phyloP scores from a whole-genome alignment of 2,113 vertebrate species.

The Thunnus thynnus region DNA sequence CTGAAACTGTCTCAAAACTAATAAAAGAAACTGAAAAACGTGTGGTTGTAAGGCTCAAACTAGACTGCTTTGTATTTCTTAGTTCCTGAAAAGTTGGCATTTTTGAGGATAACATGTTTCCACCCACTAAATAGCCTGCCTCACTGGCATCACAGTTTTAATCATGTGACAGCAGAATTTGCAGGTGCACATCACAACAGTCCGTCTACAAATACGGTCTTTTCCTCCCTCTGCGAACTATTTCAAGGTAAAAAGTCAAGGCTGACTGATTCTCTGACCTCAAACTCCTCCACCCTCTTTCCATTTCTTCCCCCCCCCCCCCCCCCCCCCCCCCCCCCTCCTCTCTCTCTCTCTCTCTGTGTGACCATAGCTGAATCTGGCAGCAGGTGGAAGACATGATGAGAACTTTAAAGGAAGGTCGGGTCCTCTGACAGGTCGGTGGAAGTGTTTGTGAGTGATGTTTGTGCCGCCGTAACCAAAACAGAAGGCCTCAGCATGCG shows the following conservation, averaged over 20 bases:
- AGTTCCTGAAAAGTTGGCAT: slow-evolving; percentile 20
- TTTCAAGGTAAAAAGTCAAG: no score
- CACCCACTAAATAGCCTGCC: background rate
- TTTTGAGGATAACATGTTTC: background rate
- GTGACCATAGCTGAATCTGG: background rate
- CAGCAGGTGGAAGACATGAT: background rate
- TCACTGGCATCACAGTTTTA: no score
- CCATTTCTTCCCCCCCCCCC: background rate
- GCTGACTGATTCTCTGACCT: no score
- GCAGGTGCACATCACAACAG: no score
- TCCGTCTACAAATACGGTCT: no score
- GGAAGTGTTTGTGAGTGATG: slow-evolving; percentile 40
- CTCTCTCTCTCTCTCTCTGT: background rate
- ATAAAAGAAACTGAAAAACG: slow-evolving; percentile 18
- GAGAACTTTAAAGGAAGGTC: background rate
- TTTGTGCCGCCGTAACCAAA: slow-evolving; percentile 66
- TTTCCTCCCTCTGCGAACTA: background rate
- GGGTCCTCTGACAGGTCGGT: slow-evolving; percentile 4
- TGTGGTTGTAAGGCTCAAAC: background rate
- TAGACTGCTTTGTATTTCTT: slow-evolving; percentile 21
- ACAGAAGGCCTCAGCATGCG: slow-evolving; percentile 63
- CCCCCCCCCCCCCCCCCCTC: background rate
- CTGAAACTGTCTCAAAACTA: slow-evolving; percentile 17
- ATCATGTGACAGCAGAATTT: no score
- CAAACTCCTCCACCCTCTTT: no score